Evolutionary conservation across 2,888 invertebrate species (phyloP), one percentile per base, ranked within the genome.

Genomic region (Zygothrica quintamaculata): DNA sequence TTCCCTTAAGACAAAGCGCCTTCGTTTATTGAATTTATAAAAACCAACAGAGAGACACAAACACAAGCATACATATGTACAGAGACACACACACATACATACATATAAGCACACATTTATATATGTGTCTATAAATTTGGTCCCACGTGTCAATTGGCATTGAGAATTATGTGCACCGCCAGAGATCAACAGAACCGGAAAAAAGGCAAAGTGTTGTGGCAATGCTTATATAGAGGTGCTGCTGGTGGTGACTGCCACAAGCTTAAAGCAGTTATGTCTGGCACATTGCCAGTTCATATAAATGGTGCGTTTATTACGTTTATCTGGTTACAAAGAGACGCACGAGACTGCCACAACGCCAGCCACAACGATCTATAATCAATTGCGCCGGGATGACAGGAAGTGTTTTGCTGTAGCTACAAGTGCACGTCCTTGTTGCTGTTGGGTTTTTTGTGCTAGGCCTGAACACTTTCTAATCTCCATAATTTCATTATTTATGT

Each of bases 401-500:
- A 37, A 40, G 33, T 15, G 34, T n/a, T n/a, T n/a, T n/a, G 46
- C 26, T 3, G 31, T 22, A 57, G 40, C 50, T 36, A 12, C 50
- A 55, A 37, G 47, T 61, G 55, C 52, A 46, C 50, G 48, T 46
- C 44, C n/a, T 73, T 16, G 13, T 9, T 22, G 6, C n/a, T 37
- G 42, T 31, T 11, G 5, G 18, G 51, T 58, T 44, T 9, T 18
- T 52, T 66, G 57, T 36, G 55, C 48, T 36, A 62, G 66, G 77
- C 85, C 71, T 78, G 71, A 84, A 75, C 81, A 86, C 72, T 78
- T 82, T 80, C 82, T 87, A 88, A 88, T 88, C 89, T 88, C 85
- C 88, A 89, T 89, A 88, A 90, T 89, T 89, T 84, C 88, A 89
- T 89, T 89, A 90, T 90, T 89, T 90, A 89, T 90, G 89, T 88